Conservation (phyloP, 2,113 vertebrate genomes). For the Platysternon megacephalum region DNA sequence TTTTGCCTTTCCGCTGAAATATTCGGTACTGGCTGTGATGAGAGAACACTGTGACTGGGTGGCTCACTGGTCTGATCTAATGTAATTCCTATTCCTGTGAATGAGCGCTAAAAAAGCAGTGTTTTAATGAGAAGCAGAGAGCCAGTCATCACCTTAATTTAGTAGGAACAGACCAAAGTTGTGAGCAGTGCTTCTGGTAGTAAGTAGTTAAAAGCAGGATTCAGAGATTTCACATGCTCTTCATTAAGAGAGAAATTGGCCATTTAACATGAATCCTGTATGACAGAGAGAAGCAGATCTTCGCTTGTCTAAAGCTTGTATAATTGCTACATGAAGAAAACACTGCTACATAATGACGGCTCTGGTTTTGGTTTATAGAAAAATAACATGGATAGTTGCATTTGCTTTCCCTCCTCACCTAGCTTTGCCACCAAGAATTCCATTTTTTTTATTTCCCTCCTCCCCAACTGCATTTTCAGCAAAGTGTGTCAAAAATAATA, state of each 20-base stretch:
- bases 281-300: neutral
- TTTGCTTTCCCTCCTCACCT: neutral
- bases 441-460: conserved; percentile 1
- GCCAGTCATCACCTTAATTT: neutral
- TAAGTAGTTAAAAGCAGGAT: neutral
- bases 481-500: conserved; percentile 30
- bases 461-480: neutral
- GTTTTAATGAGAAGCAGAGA: accelerated
- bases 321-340: neutral
- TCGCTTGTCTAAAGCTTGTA: neutral
- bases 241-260: neutral
- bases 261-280: neutral
- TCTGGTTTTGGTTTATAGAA: neutral
- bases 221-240: neutral
- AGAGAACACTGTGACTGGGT: neutral
- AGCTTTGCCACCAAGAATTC: neutral
- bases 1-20: neutral
- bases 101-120: neutral
- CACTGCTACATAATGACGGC: neutral
- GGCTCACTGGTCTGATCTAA: neutral
- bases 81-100: neutral
- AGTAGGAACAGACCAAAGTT: neutral
- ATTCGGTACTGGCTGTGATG: neutral
- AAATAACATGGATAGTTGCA: neutral
- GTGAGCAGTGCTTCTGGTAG: neutral